These are phyloP conservation scores for Acrobasis consociella DNA, from an alignment of 2,888 invertebrate genomes.

Conservation along the genomic window DNA sequence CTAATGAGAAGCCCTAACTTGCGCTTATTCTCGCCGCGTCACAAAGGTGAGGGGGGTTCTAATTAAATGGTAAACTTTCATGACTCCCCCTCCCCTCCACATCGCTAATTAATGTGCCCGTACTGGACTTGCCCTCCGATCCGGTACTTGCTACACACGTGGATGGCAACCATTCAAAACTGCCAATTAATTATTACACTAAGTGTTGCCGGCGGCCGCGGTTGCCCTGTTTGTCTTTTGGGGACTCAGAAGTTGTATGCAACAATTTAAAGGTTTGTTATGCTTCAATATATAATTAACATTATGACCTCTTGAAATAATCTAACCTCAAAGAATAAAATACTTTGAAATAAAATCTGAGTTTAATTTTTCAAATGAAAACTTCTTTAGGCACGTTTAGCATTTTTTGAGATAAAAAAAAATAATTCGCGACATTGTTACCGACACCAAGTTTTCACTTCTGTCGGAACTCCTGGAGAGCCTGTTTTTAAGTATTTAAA, in stretches of 20 bases:
- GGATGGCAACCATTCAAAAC: slow-evolving; percentile 41
- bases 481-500: too few relatives aligned
- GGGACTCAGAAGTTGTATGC: not conserved
- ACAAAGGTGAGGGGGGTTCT: slow-evolving; percentile 74
- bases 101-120: slow-evolving; percentile 80
- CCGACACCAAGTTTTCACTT: too few relatives aligned
- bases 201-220: slow-evolving; percentile 2
- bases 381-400: too few relatives aligned
- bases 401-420: too few relatives aligned
- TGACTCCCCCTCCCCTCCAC: slow-evolving; percentile 58
- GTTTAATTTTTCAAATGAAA: too few relatives aligned
- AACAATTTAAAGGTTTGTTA: not conserved
- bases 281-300: not conserved
- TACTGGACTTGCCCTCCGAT: slow-evolving; percentile 54
- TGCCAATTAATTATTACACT: slow-evolving; percentile 23
- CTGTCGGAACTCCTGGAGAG: too few relatives aligned
- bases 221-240: not conserved
- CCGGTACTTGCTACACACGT: slow-evolving; percentile 41
- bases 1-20: slow-evolving; percentile 73
- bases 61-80: slow-evolving; percentile 83
- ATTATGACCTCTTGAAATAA: not conserved
- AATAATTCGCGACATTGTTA: too few relatives aligned
- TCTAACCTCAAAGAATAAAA: not conserved
- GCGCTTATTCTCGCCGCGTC: slow-evolving; percentile 66
- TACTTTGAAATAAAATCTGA: too few relatives aligned